These are phyloP conservation scores for Neoarius graeffei DNA, from an alignment of 2,113 vertebrate species.

Conservation along the genomic window DNA sequence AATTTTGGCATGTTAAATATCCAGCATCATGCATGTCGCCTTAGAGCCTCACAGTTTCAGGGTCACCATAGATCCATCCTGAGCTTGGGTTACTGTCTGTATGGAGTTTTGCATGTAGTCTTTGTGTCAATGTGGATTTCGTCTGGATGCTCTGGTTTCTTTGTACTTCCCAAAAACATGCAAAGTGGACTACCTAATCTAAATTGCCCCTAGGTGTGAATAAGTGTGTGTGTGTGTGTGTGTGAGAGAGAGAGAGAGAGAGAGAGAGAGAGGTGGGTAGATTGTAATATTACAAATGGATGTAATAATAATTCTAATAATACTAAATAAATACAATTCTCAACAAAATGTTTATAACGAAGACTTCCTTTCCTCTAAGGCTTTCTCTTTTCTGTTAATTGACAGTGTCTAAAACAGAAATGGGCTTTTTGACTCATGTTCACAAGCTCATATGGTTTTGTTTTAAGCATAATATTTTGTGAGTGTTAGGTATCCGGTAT, in stretches of 20 bases:
- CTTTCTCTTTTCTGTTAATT: not conserved
- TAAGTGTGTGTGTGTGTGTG: not conserved
- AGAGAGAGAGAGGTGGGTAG: too few species aligned
- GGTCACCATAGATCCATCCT: not conserved
- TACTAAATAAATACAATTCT: not conserved
- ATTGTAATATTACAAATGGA: not conserved
- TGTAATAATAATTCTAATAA: not conserved
- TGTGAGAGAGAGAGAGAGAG: too few species aligned
- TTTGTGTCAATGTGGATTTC: not conserved
- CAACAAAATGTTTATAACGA: too few species aligned
- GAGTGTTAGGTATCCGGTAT: constrained; percentile 65
- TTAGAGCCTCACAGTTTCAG: not conserved
- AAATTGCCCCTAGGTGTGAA: too few species aligned
- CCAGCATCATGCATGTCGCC: not conserved
- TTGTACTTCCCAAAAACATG: not conserved
- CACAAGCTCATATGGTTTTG: not conserved
- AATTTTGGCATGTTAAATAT: not conserved
- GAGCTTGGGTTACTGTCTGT: not conserved
- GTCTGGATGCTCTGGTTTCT: not conserved
- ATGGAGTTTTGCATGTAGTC: not conserved
- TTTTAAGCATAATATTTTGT: constrained; percentile 74
- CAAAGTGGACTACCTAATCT: not conserved
- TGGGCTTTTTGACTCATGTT: not conserved
- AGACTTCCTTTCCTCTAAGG: not conserved
- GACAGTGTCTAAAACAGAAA: not conserved